A percentile compares a stretch with the other conserved stretches of the same genome.
Evolutionary conservation across 2,113 vertebrate genomes (phyloP).

Genomic region (Pyrgilauda ruficollis): DNA sequence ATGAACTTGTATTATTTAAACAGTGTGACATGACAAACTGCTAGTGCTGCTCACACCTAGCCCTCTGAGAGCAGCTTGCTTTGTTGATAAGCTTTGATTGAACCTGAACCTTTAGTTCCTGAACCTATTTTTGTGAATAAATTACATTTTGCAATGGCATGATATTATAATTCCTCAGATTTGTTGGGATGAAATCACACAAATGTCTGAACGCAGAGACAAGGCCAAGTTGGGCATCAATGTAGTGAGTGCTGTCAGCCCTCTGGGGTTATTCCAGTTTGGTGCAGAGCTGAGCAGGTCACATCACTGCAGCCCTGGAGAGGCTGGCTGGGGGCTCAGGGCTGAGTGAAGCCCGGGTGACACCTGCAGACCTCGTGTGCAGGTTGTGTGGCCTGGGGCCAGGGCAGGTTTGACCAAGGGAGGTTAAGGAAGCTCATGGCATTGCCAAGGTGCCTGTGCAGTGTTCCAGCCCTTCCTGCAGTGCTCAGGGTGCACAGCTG

Average conservation of each 20-base stretch:
- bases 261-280: neutral
- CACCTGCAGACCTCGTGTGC: neutral
- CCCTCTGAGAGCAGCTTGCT: neutral
- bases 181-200: neutral
- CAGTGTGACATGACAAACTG: constrained; percentile 31
- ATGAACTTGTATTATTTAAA: constrained; percentile 45
- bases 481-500: neutral
- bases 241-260: neutral
- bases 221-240: neutral
- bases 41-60: neutral
- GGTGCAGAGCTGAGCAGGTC: neutral
- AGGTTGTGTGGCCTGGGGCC: neutral
- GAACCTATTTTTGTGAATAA: neutral
- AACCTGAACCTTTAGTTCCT: neutral
- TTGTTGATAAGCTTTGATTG: constrained; percentile 6
- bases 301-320: neutral
- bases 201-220: neutral
- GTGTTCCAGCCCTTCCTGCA: neutral
- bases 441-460: neutral
- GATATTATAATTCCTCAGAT: neutral
- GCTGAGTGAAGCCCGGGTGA: neutral
- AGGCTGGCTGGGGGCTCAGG: neutral
- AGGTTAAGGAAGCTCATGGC: neutral
- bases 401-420: neutral
- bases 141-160: neutral